Evolutionary conservation across 2,888 invertebrate genomes (phyloP).

Genomic region (Dryomyza anilis): DNA sequence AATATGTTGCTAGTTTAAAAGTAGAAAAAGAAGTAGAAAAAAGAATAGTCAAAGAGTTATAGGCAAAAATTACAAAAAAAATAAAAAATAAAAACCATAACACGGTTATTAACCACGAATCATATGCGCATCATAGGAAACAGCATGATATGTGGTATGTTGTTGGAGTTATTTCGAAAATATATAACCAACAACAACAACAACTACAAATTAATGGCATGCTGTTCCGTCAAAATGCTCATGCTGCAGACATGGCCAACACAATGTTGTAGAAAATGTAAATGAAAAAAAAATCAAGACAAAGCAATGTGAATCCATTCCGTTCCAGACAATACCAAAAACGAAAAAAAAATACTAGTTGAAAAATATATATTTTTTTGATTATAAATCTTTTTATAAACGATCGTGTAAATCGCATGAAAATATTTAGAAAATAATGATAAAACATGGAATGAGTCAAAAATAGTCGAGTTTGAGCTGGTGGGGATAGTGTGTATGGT

Average conservation of each 20-base stretch:
- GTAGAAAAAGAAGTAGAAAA: too few species aligned
- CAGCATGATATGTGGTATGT: too few species aligned
- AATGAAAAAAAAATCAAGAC: too few species aligned
- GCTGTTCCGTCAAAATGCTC: conserved; percentile 31
- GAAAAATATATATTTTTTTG: too few species aligned
- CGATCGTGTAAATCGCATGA: conserved; percentile 30
- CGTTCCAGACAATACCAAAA: conserved; percentile 12
- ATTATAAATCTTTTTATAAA: conserved; percentile 35
- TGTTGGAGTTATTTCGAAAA: not conserved
- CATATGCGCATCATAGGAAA: too few species aligned
- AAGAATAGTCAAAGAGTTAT: too few species aligned
- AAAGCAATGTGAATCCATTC: conserved; percentile 9
- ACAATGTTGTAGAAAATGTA: too few species aligned
- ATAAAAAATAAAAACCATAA: too few species aligned
- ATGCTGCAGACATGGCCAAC: not conserved
- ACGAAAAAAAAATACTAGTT: conserved; percentile 5
- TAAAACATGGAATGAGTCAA: not conserved
- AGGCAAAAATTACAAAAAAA: too few species aligned
- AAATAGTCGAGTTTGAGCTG: conserved; percentile 1
- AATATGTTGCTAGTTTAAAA: not conserved
- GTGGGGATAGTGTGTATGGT: not conserved
- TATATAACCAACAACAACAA: too few species aligned
- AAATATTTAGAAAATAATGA: not conserved
- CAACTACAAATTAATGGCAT: conserved; percentile 35
- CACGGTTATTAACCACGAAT: too few species aligned